Base-by-base conservation (phyloP, 2,113 vertebrate species). In the Lagopus leucura region DNA sequence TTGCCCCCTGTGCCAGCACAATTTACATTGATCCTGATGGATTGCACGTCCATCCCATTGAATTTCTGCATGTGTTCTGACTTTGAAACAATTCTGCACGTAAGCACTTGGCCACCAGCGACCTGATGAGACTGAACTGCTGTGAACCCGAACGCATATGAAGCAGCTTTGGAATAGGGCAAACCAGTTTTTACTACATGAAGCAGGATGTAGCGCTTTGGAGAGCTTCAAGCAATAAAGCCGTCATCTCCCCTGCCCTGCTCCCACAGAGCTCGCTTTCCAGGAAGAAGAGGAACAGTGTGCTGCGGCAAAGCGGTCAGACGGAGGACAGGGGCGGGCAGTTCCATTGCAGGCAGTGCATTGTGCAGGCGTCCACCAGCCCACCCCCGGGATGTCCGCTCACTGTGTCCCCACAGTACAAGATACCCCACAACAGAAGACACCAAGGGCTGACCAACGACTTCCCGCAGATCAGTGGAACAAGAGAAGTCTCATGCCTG, bases 281-380 rank as follows among this genome's bases (percentile, higher is more conserved):
- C 86, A 94, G 81, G 89, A 94, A 90, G 90, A 67, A 73, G n/a
- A 50, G 79, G 82, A 90, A 78, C 89, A 92, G 28, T 3, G 28
- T 61, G 82, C 0, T 25, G 70, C 84, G 48, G 32, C 65, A 40
- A 61, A 58, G 50, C 3, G 0, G 19, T 43, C 48, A 54, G 42
- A 38, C 45, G n/a, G 24, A 65, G 72, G 72, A 50, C 91, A 82
- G 40, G 85, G 88, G 25, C 0, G 34, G 76, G 58, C 6, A 43
- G 42, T 58, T 54, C 4, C 60, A 34, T 60, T 50, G 70, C 28
- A 50, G 63, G 66, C 65, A 28, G 20, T 16, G 60, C 30, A 65
- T 9, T 6, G 52, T 24, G 20, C 25, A 36, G 34, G 13, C 22
- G 50, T 48, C 55, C 30, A 21, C 48, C 5, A 1, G 81, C 40